Conservation (phyloP, 2,113 vertebrate genomes). For the Porphyrio hochstetteri region DNA sequence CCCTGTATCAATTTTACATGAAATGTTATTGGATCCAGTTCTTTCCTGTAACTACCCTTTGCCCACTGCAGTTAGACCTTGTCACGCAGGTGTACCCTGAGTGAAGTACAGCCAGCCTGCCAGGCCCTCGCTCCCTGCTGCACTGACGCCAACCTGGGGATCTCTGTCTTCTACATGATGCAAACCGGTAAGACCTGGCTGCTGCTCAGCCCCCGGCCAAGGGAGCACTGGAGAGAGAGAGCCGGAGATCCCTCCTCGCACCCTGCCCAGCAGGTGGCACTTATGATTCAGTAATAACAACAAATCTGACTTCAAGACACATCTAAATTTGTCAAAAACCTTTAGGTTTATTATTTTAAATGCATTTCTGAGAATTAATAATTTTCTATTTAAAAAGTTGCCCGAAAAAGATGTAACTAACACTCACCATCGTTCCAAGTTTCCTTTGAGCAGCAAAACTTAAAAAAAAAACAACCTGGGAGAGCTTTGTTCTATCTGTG, state of each 20-base stretch:
- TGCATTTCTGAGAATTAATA: background rate
- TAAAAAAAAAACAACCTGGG: background rate
- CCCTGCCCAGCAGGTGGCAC: constrained; percentile 64
- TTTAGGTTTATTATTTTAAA: background rate
- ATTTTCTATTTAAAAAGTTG: background rate
- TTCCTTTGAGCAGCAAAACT: background rate
- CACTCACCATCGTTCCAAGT: background rate
- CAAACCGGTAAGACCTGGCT: background rate
- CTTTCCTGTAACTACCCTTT: background rate
- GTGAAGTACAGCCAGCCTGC: background rate
- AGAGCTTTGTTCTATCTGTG: background rate
- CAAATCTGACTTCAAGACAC: background rate
- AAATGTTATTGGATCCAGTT: background rate
- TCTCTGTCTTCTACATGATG: background rate
- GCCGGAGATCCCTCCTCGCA: background rate
- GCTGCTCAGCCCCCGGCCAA: background rate
- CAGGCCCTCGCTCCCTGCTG: background rate
- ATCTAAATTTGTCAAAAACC: background rate
- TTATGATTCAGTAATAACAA: background rate
- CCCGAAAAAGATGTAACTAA: background rate
- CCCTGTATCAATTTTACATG: background rate
- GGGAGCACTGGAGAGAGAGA: background rate
- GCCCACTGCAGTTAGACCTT: background rate
- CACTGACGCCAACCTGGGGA: background rate
- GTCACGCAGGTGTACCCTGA: background rate